Base-by-base conservation (phyloP, 2,888 invertebrate genomes). In the Hydrotaea diabolus region DNA sequence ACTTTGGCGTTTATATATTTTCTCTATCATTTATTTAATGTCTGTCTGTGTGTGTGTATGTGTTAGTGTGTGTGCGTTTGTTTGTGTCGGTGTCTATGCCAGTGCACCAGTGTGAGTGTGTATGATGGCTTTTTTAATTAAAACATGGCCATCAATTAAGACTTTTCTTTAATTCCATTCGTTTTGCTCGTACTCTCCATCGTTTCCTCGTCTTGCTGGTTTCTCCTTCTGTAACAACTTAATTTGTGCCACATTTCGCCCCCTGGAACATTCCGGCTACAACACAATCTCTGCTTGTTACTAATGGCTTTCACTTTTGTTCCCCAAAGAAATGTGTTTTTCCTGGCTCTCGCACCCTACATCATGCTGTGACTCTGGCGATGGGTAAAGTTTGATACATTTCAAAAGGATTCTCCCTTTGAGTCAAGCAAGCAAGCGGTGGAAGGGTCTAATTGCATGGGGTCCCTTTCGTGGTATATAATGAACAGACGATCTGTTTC, bases 81-180 rank as follows among this genome's bases (percentile, higher is more conserved):
- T 69, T n/a, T 80, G 72, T 59, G 49, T 71, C 17, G 64, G 75
- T 69, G 62, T 73, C 59, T 11, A 72, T 69, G 66, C 39, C 36
- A 13, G 69, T 73, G 11, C 23, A 31, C 31, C 57, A 31, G 53
- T 64, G 39, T 69, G 17, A 43, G 19, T 53, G 31, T 19, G 11
- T 46, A 59, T 46, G 66, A 74, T 66, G 73, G 66, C 23, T 80
- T 72, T 78, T 85, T 86, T 87, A 87, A 87, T 87, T 87, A 87
- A 87, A 87, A 87, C 85, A 86, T 83, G 84, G 76, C 85, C 86
- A 86, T 86, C 86, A 87, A 86, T 86, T 87, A 87, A 85, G 85
- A 80, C 23, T 80, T 81, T 78, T 84, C 77, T 62, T 78, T 78
- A 17, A 55, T 77, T 75, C 69, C 69, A 46, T 69, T 69, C 69